Base-by-base conservation (phyloP, 2,888 invertebrate species). In the Crepidodera aurea region DNA sequence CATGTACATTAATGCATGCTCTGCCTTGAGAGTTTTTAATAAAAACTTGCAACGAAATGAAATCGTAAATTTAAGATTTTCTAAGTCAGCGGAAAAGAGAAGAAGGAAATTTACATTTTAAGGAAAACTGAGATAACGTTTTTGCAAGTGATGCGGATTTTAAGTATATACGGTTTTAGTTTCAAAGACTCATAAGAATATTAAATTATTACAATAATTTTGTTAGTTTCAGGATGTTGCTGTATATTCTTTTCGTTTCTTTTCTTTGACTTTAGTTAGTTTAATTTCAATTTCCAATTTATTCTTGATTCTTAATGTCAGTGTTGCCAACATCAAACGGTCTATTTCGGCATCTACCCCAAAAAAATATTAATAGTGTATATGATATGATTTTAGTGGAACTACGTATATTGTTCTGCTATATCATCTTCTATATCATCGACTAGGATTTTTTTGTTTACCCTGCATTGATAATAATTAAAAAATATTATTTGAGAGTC, bases 61-160 rank as follows among this genome's bases (percentile, higher is more conserved):
- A 60, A 66, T 64, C 59, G 64, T 58, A 62, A 63, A 65, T 65
- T 66, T 53, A 32, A 44, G 59, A 57, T 50, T 65, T 62, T 60
- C 50, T 53, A 34, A 62, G 59, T 60, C 65, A 56, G 56, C 65
- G 56, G 62, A 62, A 62, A 34, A 32, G 12, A 57, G 60, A 58
- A 65, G 56, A 51, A 32, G 54, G 50, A 56, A 62, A 62, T 62
- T 58, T 62, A 58, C 62, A 58, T 62, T 58, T 54, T 53, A 29
- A 54, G 58, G 58, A 51, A 58, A 62, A 54, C 54, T 54, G 27
- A 58, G 62, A 59, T 58, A 39, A 42, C 53, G 54, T 62, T 62
- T 51, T 58, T 59, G 62, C 53, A 48, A 54, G 62, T 62, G 54
- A 54, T 59, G 62, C 58, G 58, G 53, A 62, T 59, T 42, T 62